phyloP scores from a whole-genome alignment of 2,797 vertebrate species.

The Podargus strigoides region DNA sequence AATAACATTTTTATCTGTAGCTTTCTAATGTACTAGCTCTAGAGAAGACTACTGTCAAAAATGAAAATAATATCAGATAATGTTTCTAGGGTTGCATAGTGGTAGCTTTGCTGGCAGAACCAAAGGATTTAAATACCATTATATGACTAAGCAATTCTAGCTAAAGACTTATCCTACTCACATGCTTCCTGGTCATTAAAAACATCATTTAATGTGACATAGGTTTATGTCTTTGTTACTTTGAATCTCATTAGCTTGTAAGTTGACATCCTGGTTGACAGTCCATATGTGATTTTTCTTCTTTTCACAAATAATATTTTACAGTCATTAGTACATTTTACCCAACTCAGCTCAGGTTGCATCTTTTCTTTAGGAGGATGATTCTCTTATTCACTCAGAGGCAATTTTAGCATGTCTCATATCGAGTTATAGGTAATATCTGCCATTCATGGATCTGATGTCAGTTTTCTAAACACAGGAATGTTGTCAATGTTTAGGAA shows the following conservation, averaged over 20 bases:
- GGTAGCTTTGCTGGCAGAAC: not conserved
- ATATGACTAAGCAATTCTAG: not conserved
- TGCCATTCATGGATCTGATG: not conserved
- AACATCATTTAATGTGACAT: not conserved
- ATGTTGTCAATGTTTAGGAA: not conserved
- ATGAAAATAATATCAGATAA: not conserved
- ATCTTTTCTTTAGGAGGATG: not conserved
- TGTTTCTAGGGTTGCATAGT: not conserved
- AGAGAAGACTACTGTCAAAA: not conserved
- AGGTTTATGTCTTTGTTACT: not conserved
- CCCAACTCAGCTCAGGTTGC: not conserved
- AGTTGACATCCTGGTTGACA: slow-evolving; percentile 3
- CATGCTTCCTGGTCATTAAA: not conserved
- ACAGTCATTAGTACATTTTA: slow-evolving; percentile 36
- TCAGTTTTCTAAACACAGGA: not conserved
- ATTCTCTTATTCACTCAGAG: not conserved
- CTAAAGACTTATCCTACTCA: not conserved
- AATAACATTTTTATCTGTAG: not conserved
- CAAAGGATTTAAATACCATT: not conserved
- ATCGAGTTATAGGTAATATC: not conserved
- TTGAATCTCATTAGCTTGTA: not conserved
- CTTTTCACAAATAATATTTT: slow-evolving; percentile 23
- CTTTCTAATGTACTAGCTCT: not conserved
- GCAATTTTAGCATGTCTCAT: not conserved
- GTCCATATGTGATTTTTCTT: slow-evolving; percentile 5